phyloP scores from a whole-genome alignment of 2,797 vertebrate genomes.

The Macropus fuliginosus region DNA sequence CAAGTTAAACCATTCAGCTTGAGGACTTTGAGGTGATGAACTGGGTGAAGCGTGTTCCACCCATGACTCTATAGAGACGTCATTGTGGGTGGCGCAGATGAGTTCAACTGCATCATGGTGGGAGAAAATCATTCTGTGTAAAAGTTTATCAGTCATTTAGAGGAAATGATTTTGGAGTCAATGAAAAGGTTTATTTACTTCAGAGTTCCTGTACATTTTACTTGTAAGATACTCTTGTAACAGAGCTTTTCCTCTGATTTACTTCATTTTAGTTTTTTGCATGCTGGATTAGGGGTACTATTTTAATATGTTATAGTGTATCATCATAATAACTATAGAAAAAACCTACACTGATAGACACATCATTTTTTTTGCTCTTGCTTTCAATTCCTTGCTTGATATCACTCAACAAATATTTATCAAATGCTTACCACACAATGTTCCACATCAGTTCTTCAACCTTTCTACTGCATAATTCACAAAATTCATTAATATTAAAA shows the following conservation, averaged over 20 bases:
- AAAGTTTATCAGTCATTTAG: not conserved
- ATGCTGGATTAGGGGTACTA: not conserved
- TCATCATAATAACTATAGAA: not conserved
- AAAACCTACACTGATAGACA: not conserved
- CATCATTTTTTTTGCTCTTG: not conserved
- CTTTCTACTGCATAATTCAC: not conserved
- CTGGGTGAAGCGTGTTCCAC: not conserved
- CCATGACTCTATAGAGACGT: not conserved
- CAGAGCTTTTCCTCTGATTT: not conserved
- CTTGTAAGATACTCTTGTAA: not conserved
- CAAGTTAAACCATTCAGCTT: not conserved
- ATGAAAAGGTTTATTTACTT: not conserved
- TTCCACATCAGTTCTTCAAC: not conserved
- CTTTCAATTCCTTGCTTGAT: not conserved
- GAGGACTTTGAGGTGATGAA: not conserved
- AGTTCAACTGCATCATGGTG: not conserved
- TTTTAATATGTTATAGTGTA: not conserved
- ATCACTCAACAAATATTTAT: not conserved
- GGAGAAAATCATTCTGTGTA: not conserved
- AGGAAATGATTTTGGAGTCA: not conserved
- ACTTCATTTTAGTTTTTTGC: not conserved
- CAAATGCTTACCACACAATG: not conserved
- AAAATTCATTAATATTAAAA: conserved; percentile 7
- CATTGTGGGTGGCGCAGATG: not conserved
- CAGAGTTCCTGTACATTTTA: not conserved